Evolutionary conservation across 2,113 vertebrate species (phyloP), one percentile per base, ranked within the genome.

Genomic region (Meriones unguiculatus): DNA sequence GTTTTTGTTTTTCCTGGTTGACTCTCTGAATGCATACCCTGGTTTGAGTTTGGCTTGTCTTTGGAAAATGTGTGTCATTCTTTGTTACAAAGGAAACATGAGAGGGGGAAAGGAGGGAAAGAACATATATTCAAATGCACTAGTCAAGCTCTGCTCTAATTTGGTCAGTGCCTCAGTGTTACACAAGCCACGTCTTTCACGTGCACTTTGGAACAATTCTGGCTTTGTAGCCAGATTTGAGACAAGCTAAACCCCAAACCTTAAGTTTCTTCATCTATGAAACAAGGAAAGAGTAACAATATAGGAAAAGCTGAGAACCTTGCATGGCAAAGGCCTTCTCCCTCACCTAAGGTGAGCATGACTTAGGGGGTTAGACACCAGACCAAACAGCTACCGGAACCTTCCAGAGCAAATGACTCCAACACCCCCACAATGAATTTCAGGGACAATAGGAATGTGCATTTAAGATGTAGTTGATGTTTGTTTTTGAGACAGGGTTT

Each of bases 41-140:
- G 84, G 50, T 62, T 24, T 17, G 7, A 62, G 54, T 70, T 65
- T 64, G 75, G 54, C 7, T 64, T 46, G 35, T 73, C 62, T 92
- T 75, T 86, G 86, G 65, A 94, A 95, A 94, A 77, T 41, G 18
- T 77, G 76, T 80, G 38, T 62, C 20, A 24, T 46, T 95, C 35
- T 78, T 38, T 25, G 18, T 78, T 67, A 69, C 54, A 65, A 76
- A 80, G 69, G 59, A 93, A 95, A 35, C 57, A 20, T 28, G 62
- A 88, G 70, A 87, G 54, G 1, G 35, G 18, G 28, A 20, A 8
- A 1, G 59, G n/a, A 4, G 85, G 38, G 70, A 92, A 77, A 91
- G 50, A 82, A 88, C 73, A 69, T 92, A 62, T 32, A 87, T 94
- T 70, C 70, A 32, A 5, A 80, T 89, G 94, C 9, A 20, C 73